Base-by-base conservation (phyloP, 2,797 vertebrate species). In the Paguma larvata region DNA sequence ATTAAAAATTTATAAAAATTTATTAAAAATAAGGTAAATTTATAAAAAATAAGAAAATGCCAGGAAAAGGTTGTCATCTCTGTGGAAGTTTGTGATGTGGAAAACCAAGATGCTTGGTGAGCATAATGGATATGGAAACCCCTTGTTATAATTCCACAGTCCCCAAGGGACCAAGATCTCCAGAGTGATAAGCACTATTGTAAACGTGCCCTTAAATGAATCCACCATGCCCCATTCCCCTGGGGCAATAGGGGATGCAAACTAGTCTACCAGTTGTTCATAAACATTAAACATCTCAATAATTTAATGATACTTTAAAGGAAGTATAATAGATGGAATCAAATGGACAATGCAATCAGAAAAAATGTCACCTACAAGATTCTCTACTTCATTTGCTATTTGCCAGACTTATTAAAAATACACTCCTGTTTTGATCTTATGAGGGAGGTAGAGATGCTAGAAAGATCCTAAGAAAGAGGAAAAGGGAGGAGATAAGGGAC, bases 231-330 rank as follows among this genome's bases (percentile, higher is more conserved):
- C 38, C 34, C 44, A n/a, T 25, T 51, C 0, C 6, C 44, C 48
- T 68, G 63, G 46, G 34, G 27, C 46, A 85, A 78, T 0, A 46
- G 13, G 34, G 72, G 11, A 93, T 19, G 21, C 51, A 51, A 78
- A 89, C 41, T 93, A 62, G 34, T 72, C 51, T 89, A 19, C 53
- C n/a, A 18, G 12, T 86, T 86, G 8, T 80, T 93, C 38, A 32
- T 38, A 34, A 91, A 82, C 30, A 73, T 46, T 94, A 85, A 83
- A 62, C 59, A 93, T 41, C 23, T 82, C 34, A 70, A 85, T 70
- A 85, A 89, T 83, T 23, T 75, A 93, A 79, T 65, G 27, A 59
- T 73, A 59, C 38, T 88, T 75, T 92, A 85, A 96, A 95, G 41
- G 41, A 91, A 91, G 27, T 5, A 23, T 84, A 92, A 73, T 5